Evolutionary conservation across 1,140 invertebrate genomes (phyloP).

Genomic region (Antheraea mylitta): DNA sequence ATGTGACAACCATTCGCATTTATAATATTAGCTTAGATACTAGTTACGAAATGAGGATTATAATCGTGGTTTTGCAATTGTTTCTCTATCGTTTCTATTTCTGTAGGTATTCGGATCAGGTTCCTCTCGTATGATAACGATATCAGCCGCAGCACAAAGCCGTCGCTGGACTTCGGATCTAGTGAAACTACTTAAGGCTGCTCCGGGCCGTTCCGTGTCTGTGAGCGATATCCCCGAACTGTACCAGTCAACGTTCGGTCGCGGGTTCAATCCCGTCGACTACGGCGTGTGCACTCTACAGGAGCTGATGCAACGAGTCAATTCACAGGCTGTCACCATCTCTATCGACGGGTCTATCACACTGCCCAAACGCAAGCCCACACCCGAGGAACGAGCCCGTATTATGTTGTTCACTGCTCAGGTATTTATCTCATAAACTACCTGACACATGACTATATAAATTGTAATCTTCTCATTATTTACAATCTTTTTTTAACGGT

Average conservation of each 20-base stretch:
- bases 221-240: constrained; percentile 86
- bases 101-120: constrained; percentile 93
- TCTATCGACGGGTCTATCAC: constrained; percentile 52
- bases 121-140: constrained; percentile 89
- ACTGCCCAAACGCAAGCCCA: constrained; percentile 57
- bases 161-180: constrained; percentile 94
- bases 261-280: constrained; percentile 55
- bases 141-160: constrained; percentile 93
- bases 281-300: constrained; percentile 71
- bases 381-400: constrained; percentile 58
- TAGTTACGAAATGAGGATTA: too few relatives aligned
- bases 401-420: constrained; percentile 74
- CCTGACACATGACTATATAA: too few relatives aligned
- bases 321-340: constrained; percentile 45
- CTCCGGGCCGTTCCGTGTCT: constrained; percentile 87
- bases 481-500: too few relatives aligned
- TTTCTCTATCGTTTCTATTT: too few relatives aligned
- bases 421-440: constrained; percentile 14
- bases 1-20: too few relatives aligned
- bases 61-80: too few relatives aligned
- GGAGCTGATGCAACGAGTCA: constrained; percentile 59
- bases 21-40: too few relatives aligned
- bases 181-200: constrained; percentile 89
- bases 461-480: too few relatives aligned
- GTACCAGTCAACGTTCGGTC: constrained; percentile 86